Evolutionary conservation across 2,888 invertebrate species (phyloP), one percentile per base, ranked within the genome.

Genomic region (Blastobasis adustella): DNA sequence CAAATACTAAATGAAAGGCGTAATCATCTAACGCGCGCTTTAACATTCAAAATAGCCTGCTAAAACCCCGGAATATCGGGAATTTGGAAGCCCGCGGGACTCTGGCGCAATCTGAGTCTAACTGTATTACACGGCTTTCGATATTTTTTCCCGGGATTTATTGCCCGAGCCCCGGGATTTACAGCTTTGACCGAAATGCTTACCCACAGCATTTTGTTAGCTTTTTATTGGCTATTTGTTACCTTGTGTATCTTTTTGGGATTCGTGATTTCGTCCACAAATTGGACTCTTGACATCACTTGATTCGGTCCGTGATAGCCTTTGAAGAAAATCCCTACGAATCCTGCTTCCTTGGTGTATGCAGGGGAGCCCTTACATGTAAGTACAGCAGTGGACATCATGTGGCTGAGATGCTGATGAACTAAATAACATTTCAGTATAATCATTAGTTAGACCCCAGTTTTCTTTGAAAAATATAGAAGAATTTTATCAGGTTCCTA

Each of bases 161-260:
- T 82, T 68, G 70, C 71, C 63, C 61, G 56, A 68, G 69, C 65
- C 70, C 63, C 61, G 74, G 81, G 83, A 86, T 85, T 86, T 84
- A 85, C 84, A 83, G 78, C 82, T 80, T 81, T 79, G 82, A 82
- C 82, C 84, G 77, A 76, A 82, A 81, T 79, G 81, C 79, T 82
- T 79, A 80, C 80, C 82, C 79, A 70, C 76, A 77, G 71, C 77
- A 79, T 83, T 83, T 83, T 81, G 83, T 82, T 83, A 82, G 80
- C 77, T 82, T 83, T 86, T 85, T 84, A 86, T 84, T 79, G 83
- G 73, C 84, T 80, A 83, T 85, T 84, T 82, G 83, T 82, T 82
- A 81, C 82, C 80, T 77, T 79, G 76, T 83, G 79, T 83, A 83
- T 82, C 80, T 83, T 79, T 79, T 76, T 75, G 67, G 72, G 74